Conservation (phyloP, 2,888 invertebrate genomes). For the Heliconius aoede region DNA sequence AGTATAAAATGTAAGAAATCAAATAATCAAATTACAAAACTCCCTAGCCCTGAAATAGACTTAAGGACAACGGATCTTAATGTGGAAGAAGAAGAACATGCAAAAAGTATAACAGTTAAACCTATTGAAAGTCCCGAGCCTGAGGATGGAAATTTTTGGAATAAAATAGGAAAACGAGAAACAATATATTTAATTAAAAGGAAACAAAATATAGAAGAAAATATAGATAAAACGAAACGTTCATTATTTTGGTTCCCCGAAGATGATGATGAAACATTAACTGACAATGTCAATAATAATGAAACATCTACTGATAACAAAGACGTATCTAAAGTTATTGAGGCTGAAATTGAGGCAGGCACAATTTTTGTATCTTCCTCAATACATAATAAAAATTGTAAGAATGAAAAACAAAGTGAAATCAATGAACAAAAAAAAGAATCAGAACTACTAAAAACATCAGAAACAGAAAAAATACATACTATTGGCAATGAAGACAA, state of each 20-base stretch:
- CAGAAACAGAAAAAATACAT: not conserved
- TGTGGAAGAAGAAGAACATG: constrained; percentile 37
- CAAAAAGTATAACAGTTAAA: constrained; percentile 55
- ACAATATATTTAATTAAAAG: constrained; percentile 85
- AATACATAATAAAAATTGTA: not conserved
- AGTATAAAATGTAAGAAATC: constrained; percentile 41
- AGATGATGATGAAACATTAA: constrained; percentile 55
- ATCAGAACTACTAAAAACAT: not conserved
- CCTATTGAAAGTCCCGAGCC: constrained; percentile 62
- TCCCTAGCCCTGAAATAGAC: not conserved
- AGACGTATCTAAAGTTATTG: not conserved
- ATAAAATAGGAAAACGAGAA: constrained; percentile 86
- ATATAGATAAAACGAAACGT: constrained; percentile 66
- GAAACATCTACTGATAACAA: not conserved
- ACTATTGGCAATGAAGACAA: not conserved
- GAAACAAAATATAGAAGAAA: constrained; percentile 78
- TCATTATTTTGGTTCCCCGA: constrained; percentile 73
- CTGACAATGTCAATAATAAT: not conserved
- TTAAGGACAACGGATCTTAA: not conserved
- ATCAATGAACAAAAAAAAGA: not conserved
- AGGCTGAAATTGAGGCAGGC: not conserved
- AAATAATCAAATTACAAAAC: not conserved
- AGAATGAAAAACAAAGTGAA: not conserved
- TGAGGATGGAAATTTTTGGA: constrained; percentile 85
- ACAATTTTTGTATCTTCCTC: not conserved